Evolutionary conservation across 2,113 vertebrate species (phyloP).

Genomic region (Strigops habroptila): DNA sequence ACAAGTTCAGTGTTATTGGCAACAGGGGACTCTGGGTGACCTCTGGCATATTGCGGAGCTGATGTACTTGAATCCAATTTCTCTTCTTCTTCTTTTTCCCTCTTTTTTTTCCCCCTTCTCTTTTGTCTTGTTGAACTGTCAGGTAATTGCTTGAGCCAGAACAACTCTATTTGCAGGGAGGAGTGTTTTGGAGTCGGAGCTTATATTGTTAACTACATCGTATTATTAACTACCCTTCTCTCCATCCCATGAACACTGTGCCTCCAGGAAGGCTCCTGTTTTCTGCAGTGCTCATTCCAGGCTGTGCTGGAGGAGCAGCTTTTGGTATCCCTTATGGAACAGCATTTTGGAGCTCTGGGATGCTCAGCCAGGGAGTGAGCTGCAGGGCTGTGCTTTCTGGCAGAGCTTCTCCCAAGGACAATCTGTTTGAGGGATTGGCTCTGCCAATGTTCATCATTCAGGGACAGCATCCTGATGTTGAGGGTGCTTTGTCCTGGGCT

Average conservation of each 20-base stretch:
- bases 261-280: background rate
- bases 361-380: background rate
- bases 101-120: background rate
- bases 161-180: slow-evolving; percentile 21
- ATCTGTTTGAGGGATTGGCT: background rate
- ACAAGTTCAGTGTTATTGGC: slow-evolving; percentile 58
- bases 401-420: background rate
- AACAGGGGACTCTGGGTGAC: slow-evolving; percentile 40
- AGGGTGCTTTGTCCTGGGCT: background rate
- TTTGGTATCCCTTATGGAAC: background rate
- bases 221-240: background rate
- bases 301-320: background rate
- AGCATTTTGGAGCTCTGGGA: background rate
- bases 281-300: background rate
- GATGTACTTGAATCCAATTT: slow-evolving; percentile 49
- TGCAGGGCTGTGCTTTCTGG: background rate
- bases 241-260: background rate
- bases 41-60: slow-evolving; percentile 45
- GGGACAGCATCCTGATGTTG: background rate
- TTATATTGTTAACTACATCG: background rate
- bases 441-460: background rate
- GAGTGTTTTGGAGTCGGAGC: background rate
- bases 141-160: slow-evolving; percentile 17
- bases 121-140: slow-evolving; percentile 38
- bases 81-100: background rate